Conservation (phyloP, 2,888 invertebrate genomes). For the Lissocephala sabroskyi region DNA sequence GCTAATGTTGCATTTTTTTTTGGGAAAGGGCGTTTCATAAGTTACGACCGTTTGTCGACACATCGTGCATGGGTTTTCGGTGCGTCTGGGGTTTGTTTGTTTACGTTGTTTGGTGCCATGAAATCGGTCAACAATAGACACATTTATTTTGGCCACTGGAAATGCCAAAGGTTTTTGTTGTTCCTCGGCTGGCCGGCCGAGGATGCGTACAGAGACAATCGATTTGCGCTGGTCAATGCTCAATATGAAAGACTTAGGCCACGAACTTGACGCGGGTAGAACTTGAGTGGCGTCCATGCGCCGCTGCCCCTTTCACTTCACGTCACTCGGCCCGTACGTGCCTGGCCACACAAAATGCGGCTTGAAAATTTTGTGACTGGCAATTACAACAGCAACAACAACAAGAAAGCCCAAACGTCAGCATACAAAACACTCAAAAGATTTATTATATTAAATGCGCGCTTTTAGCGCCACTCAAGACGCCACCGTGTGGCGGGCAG, state of each 20-base stretch:
- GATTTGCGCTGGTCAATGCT: no score
- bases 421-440: constrained; percentile 25
- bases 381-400: background rate
- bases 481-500: constrained; percentile 27
- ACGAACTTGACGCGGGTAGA: background rate
- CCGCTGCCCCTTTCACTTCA: constrained; percentile 44
- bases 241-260: background rate
- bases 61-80: no score
- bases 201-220: no score
- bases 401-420: constrained; percentile 4
- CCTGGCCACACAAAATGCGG: constrained; percentile 38
- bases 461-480: constrained; percentile 62
- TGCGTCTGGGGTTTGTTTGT: no score
- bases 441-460: constrained; percentile 59
- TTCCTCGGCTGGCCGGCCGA: no score
- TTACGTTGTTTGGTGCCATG: no score
- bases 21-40: constrained; percentile 32
- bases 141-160: no score
- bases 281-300: no score
- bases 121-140: no score
- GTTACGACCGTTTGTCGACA: constrained; percentile 44
- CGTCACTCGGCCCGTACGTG: constrained; percentile 51
- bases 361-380: constrained; percentile 18
- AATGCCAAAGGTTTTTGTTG: no score
- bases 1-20: constrained; percentile 40